Percentiles rank a stretch among this genome's conserved stretches.
Evolutionary conservation across 1,140 invertebrate genomes (phyloP).

Genomic region (Trichoplusia ni): DNA sequence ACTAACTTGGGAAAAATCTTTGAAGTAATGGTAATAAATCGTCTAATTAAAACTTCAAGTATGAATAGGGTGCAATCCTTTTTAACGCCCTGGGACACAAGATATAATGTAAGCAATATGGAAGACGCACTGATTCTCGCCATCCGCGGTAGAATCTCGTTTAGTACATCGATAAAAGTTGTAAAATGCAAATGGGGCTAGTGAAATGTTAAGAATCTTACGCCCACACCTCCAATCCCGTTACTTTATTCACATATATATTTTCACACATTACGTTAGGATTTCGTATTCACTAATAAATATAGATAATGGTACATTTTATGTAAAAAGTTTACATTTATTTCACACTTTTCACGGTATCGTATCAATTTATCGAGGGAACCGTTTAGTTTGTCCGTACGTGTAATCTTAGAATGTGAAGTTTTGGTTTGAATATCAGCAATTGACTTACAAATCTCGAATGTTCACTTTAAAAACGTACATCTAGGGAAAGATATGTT

Average conservation of each 20-base stretch:
- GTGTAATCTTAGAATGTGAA: slow-evolving; percentile 20
- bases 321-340: slow-evolving; percentile 19
- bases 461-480: no score
- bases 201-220: slow-evolving; percentile 74
- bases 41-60: slow-evolving; percentile 17
- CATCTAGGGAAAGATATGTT: no score
- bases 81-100: slow-evolving; percentile 36
- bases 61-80: slow-evolving; percentile 28
- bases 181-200: slow-evolving; percentile 77
- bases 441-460: not conserved
- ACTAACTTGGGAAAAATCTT: not conserved
- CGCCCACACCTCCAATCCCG: slow-evolving; percentile 65
- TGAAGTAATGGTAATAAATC: slow-evolving; percentile 19
- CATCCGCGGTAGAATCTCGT: slow-evolving; percentile 58
- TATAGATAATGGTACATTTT: slow-evolving; percentile 26
- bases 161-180: slow-evolving; percentile 74
- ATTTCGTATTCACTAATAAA: slow-evolving; percentile 36
- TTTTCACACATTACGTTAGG: slow-evolving; percentile 42
- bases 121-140: slow-evolving; percentile 50
- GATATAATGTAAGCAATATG: slow-evolving; percentile 61
- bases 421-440: slow-evolving; percentile 19
- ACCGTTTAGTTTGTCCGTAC: slow-evolving; percentile 20
- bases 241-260: slow-evolving; percentile 59
- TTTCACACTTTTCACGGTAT: slow-evolving; percentile 15
- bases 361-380: slow-evolving; percentile 22